Percentiles rank a stretch among this genome's conserved stretches.
phyloP scores from a whole-genome alignment of 2,113 vertebrate genomes.

The Pterophyllum scalare region DNA sequence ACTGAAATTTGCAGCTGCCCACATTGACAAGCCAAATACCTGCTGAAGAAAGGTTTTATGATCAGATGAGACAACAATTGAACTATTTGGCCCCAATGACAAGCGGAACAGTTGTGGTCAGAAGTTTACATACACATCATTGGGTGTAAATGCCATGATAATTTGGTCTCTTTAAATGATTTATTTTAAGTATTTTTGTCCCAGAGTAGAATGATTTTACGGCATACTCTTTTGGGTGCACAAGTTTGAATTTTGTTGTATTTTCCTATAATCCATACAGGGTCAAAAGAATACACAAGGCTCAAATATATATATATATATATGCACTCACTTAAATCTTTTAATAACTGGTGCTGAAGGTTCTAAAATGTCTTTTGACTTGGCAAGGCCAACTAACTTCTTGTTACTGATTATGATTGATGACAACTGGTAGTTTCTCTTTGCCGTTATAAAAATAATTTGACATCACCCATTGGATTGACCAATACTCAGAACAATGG shows the following conservation, averaged over 20 bases:
- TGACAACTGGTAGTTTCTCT: neutral
- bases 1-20: neutral
- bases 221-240: too few species aligned
- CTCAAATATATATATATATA: neutral
- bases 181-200: neutral
- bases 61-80: neutral
- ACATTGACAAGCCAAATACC: neutral
- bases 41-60: neutral
- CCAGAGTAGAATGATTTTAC: neutral
- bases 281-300: neutral
- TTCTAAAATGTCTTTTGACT: neutral
- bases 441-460: neutral
- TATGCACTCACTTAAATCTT: neutral
- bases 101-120: neutral
- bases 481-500: neutral
- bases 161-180: neutral
- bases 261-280: neutral
- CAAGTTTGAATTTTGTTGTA: neutral
- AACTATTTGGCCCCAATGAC: neutral
- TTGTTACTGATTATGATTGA: neutral
- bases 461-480: neutral
- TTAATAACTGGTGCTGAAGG: neutral
- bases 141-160: fast-evolving
- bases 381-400: neutral
- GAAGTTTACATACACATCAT: neutral